Percentiles rank a stretch among this genome's conserved stretches.
Conservation (phyloP, 1,140 invertebrate species). For the Brachionus rubens region DNA sequence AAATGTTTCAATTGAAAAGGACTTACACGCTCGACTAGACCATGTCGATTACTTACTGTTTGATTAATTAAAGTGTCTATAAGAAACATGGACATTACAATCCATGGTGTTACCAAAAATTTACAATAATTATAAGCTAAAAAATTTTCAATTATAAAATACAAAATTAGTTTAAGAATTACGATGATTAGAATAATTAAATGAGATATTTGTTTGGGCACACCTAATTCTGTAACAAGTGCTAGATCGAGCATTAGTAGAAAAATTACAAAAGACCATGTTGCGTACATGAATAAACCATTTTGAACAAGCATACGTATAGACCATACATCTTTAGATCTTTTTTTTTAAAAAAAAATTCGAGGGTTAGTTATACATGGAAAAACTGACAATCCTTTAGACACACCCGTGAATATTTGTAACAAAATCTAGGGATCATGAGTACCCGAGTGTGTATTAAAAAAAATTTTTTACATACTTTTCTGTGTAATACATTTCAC, state of each 20-base stretch:
- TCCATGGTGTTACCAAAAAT: slow-evolving; percentile 37
- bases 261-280: slow-evolving; percentile 39
- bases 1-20: slow-evolving; percentile 7
- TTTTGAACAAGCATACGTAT: slow-evolving; percentile 41
- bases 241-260: slow-evolving; percentile 5
- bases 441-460: neutral
- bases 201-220: neutral
- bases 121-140: slow-evolving; percentile 26
- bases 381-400: neutral
- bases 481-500: slow-evolving; percentile 45
- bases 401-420: neutral
- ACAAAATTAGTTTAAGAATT: neutral
- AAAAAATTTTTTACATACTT: slow-evolving; percentile 7
- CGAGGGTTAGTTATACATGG: neutral
- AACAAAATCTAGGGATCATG: neutral
- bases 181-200: neutral
- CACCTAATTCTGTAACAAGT: neutral
- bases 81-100: neutral
- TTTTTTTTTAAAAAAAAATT: no score
- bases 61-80: slow-evolving; percentile 24
- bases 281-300: slow-evolving; percentile 18
- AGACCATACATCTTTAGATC: slow-evolving; percentile 30
- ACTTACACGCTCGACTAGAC: neutral
- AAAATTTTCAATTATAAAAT: slow-evolving; percentile 12
- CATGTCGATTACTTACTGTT: neutral